Base-by-base conservation (phyloP, 2,888 invertebrate species). In the Eupelmus urozonus region DNA sequence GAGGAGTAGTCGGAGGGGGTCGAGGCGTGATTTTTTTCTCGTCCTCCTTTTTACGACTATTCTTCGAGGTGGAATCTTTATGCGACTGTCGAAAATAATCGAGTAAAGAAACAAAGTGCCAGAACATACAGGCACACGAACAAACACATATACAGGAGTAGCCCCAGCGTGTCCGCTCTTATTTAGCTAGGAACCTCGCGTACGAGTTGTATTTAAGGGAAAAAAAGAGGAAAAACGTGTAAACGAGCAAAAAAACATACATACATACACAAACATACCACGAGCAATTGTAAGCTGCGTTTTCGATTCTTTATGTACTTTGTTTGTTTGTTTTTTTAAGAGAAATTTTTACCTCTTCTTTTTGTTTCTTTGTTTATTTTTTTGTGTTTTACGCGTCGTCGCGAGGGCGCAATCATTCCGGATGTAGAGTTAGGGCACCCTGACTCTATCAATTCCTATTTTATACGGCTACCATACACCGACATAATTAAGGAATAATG, bases 111-210 rank as follows among this genome's bases (percentile, higher is more conserved):
- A 51, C 16, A 23, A 66, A 53, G 66, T 49, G 49, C 34, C 49
- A 34, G 34, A 5, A 42, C 42, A 20, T 23, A 62, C 13, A 18
- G 20, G 18, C n/a, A 51, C 5, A 53, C 51, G 16, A 25, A 45
- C 29, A 34, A 1, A 42, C 65, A 65, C 73, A 45, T 23, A 40
- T 18, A 40, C 65, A 27, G 49, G 23, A 42, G 25, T 51, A 67
- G 62, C 59, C 67, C 34, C 63, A 57, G 49, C 70, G 60, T 62
- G 62, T 67, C 75, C 71, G 63, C 69, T 78, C 78, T 71, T 53
- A 25, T 67, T 69, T 69, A 69, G 78, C 78, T 73, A 73, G 73
- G 78, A 63, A 69, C 69, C 69, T 73, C 73, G 78, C 73, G 78
- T 45, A 72, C 72, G 77, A 77, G 55, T 70, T 63, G 69, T 77